Base-by-base conservation (phyloP, 2,113 vertebrate species). In the Urocitellus parryii region DNA sequence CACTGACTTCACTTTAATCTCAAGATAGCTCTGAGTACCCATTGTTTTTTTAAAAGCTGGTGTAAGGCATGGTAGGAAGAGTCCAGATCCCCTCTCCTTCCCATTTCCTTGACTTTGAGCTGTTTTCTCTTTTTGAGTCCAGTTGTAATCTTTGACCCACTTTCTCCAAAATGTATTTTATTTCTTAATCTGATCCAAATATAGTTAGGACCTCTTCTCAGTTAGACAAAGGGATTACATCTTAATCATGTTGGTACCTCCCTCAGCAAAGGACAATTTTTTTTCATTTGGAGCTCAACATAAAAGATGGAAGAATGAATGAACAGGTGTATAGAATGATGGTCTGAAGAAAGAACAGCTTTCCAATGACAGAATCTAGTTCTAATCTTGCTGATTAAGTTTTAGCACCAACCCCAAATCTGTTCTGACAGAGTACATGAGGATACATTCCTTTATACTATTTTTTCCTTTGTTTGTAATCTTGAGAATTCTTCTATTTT, bases 201-300 rank as follows among this genome's bases (percentile, higher is more conserved):
- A 65, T 89, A 34, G 37, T 63, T 12, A 86, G 11, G 48, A 27
- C 58, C n/a, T 63, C 29, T 79, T 63, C 37, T 77, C 32, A 84
- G 42, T 68, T 37, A 83, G 17, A 91, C 34, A 68, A 65, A 48
- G 10, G 51, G 45, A 34, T 25, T n/a, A 0, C 14, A 29, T 93
- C 74, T 88, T 89, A 87, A 73, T 67, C 42, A 73, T 78, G 11
- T 81, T 86, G n/a, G 34, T 45, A 13, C n/a, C 45, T 68, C 34
- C 37, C 17, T 87, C 11, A 56, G 53, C 79, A 93, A 63, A 88
- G 73, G 61, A 73, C 13, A 77, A 0, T n/a, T 20, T 16, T 17
- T 90, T 90, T 67, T 93, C 53, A 79, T 79, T 87, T 83, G 48
- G 37, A 95, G 20, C 39, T 39, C n/a, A 88, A 20, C 9, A 77